Conservation (phyloP, 2,888 invertebrate species). For the Cetonia aurata region DNA sequence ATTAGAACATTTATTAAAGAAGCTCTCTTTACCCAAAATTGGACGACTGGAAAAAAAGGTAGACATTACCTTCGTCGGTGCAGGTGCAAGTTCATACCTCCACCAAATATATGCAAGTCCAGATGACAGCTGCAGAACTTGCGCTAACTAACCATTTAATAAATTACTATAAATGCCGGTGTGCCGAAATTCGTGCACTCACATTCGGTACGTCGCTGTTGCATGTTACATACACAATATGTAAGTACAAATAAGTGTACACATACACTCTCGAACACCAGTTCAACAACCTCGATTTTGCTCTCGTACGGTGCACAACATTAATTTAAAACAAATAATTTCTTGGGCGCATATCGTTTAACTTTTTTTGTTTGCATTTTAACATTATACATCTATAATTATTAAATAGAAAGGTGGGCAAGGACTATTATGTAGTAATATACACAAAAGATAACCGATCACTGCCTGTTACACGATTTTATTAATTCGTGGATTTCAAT, state of each 20-base stretch:
- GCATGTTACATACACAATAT: conserved; percentile 3
- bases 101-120: conserved; percentile 10
- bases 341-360: conserved; percentile 19
- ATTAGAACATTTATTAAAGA: too few relatives aligned
- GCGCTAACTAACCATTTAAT: conserved; percentile 29
- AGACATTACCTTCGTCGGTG: too few relatives aligned
- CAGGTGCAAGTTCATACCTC: conserved; percentile 1
- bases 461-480: too few relatives aligned
- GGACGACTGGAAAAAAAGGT: too few relatives aligned
- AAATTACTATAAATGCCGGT: conserved; percentile 14
- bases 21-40: too few relatives aligned
- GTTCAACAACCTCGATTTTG: conserved; percentile 40
- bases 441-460: too few relatives aligned
- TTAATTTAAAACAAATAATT: conserved; percentile 41
- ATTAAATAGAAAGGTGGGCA: too few relatives aligned
- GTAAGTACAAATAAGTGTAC: conserved; percentile 3
- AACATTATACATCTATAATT: neutral
- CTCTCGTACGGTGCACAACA: conserved; percentile 35
- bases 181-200: conserved; percentile 16
- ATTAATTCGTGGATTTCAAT: too few relatives aligned
- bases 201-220: neutral
- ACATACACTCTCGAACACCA: conserved; percentile 5
- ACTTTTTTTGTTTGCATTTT: conserved; percentile 4
- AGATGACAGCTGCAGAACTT: conserved; percentile 29
- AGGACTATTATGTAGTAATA: too few relatives aligned